Conservation (phyloP, 2,888 invertebrate genomes). For the Gari tellinella region DNA sequence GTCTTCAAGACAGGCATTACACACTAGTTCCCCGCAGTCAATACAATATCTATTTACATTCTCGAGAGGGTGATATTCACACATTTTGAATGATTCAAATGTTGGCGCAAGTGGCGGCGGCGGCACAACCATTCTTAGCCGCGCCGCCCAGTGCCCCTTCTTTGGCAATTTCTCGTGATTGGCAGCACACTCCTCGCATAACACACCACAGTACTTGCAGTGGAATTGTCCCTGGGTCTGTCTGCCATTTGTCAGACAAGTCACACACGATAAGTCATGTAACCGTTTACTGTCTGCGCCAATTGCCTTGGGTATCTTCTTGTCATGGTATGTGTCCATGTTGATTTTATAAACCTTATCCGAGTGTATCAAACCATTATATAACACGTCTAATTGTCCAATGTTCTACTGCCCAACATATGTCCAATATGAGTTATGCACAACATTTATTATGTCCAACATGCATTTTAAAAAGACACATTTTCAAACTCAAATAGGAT, state of each 20-base stretch:
- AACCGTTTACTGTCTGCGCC: conserved; percentile 11
- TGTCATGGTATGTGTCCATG: conserved; percentile 1
- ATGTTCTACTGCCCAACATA: too few species aligned
- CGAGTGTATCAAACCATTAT: too few species aligned
- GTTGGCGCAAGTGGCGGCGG: conserved; percentile 9
- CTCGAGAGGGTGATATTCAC: conserved; percentile 37
- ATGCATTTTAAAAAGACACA: too few species aligned
- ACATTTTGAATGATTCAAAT: conserved; percentile 34
- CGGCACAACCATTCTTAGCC: conserved; percentile 20
- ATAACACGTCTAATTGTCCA: too few species aligned
- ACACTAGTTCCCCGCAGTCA: conserved; percentile 41
- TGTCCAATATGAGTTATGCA: too few species aligned
- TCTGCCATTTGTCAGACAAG: background rate
- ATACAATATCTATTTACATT: conserved; percentile 45
- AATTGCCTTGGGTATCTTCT: conserved; percentile 1
- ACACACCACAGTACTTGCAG: conserved; percentile 47
- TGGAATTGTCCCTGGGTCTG: conserved; percentile 34
- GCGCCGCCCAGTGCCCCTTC: conserved; percentile 48
- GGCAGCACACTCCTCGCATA: conserved; percentile 50
- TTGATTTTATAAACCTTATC: too few species aligned
- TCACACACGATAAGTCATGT: conserved; percentile 4
- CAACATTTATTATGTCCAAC: too few species aligned
- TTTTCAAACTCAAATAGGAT: too few species aligned
- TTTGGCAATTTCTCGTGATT: conserved; percentile 47
- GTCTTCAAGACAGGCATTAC: conserved; percentile 31